Evolutionary conservation across 2,888 invertebrate genomes (phyloP), one percentile per base, ranked within the genome.

Genomic region (Timema cristinae): DNA sequence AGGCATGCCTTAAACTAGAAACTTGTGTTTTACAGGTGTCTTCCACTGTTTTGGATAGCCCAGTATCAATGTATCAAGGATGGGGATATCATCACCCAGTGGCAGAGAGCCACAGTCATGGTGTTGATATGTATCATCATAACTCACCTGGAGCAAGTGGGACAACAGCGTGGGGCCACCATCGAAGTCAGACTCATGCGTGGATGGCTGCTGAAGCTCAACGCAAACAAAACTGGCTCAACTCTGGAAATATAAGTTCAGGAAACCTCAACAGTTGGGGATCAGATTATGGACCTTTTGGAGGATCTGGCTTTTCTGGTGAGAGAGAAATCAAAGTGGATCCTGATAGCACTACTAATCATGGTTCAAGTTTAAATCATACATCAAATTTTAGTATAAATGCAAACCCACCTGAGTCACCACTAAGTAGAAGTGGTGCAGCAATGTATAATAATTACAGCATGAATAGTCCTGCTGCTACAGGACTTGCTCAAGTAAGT

Each of bases 11-110:
- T 2, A 32, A 32, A 32, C 32, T 32, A 32, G 32, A 32, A 32
- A 32, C 32, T 32, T 32, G 32, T 15, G 7, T 47, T n/a, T 63
- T 59, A 50, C 75, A 79, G 78, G 79, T 79, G 10, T 92, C 93
- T 56, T 93, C 93, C 79, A 94, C 93, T 13, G 93, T 93, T 7
- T 82, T 92, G 77, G 93, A 92, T 72, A 83, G 84, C 77, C 84
- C 84, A 5, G 82, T 83, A 10, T 83, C 82, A 50, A 82, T 83
- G 82, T 83, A 84, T 73, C 83, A 83, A 75, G 79, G 80, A 50
- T 84, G 84, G 84, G 80, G 81, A 51, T 82, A 82, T 73, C 73
- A 72, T 51, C 73, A 73, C 49, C 71, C 68, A 7, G 59, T 59
- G 7, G 54, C 66, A 16, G 71, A 73, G 15, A 63, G 71, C 2